Base-by-base conservation (phyloP, 2,797 vertebrate genomes). In the Triplophysa yarkandensis region DNA sequence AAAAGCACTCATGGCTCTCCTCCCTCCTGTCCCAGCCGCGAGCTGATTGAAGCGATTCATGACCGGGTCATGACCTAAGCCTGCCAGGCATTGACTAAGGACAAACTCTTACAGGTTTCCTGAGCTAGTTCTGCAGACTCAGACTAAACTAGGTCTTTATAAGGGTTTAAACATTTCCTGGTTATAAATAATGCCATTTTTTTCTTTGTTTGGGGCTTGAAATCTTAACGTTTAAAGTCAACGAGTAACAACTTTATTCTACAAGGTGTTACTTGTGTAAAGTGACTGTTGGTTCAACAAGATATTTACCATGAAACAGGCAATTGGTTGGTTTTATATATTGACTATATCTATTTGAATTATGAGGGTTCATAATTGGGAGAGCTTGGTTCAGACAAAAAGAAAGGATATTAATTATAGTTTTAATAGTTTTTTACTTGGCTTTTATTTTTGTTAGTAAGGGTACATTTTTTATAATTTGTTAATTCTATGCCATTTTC, bases 1-100 rank as follows among this genome's bases (percentile, higher is more conserved):
- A 98, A 95, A 93, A 93, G 93, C 90, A 95, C 96, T 89, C 94
- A 93, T 39, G 93, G 95, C 95, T 25, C 95, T 84, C 95, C 86
- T 94, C 94, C 82, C 89, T 32, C 95, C 91, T 89, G 95, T 75
- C 77, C 94, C 86, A 94, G 94, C 62, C 92, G 93, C 71, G 94
- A 96, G 91, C 93, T 97, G 90, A 95, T 95, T 66, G 96, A 79
- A 98, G 83, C 91, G 95, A 62, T 99, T 95, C 74, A 82, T 83
- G 79, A 93, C 87, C 93, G 91, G 84, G 88, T 96, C 88, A 91
- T 96, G 94, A 88, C 93, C 75, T 90, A 93, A 69, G 89, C 96
- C 80, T 92, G 94, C 91, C 91, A 93, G 87, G 93, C 89, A 83
- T 93, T 93, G 86, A 89, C 92, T 8, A 91, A 95, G 25, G 94